phyloP scores from a whole-genome alignment of 2,797 vertebrate species.

The Astyanax mexicanus region DNA sequence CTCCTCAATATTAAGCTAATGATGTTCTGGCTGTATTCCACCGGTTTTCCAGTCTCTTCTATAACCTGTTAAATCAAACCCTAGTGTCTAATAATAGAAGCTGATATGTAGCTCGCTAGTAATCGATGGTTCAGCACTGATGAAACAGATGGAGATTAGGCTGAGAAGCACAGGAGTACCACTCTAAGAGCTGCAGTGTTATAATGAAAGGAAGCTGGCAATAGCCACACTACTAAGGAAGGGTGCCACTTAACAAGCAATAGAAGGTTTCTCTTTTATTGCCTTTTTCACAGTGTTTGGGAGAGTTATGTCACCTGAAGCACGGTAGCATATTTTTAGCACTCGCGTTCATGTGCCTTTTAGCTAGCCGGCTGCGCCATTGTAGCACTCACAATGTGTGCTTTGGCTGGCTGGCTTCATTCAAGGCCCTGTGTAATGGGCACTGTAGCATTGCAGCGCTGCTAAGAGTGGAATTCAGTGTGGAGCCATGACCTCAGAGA shows the following conservation, averaged over 20 bases:
- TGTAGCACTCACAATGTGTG: slow-evolving; percentile 1
- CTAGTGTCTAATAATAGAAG: not conserved
- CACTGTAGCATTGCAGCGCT: not conserved
- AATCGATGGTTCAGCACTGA: not conserved
- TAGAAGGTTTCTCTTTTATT: slow-evolving; percentile 7
- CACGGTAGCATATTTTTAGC: not conserved
- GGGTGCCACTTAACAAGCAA: not conserved
- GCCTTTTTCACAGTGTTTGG: not conserved
- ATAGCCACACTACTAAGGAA: not conserved
- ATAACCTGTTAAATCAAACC: no score
- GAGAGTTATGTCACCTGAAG: slow-evolving; percentile 15
- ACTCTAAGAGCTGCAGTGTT: not conserved
- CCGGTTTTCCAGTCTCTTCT: no score
- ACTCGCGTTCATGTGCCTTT: not conserved
- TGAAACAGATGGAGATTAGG: not conserved
- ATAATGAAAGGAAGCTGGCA: slow-evolving; percentile 26
- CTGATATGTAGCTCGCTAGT: not conserved
- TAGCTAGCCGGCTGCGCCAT: slow-evolving; percentile 1
- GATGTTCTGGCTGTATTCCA: no score
- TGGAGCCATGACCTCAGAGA: slow-evolving; percentile 3
- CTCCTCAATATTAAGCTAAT: no score
- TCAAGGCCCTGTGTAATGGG: slow-evolving; percentile 8
- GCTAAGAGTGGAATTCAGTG: slow-evolving; percentile 10
- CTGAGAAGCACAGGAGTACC: not conserved
- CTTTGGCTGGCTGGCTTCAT: slow-evolving; percentile 22